These are phyloP conservation scores for Enteromius unitaeniatus DNA, from an alignment of 2,797 vertebrate genomes.

Conservation along the genomic window DNA sequence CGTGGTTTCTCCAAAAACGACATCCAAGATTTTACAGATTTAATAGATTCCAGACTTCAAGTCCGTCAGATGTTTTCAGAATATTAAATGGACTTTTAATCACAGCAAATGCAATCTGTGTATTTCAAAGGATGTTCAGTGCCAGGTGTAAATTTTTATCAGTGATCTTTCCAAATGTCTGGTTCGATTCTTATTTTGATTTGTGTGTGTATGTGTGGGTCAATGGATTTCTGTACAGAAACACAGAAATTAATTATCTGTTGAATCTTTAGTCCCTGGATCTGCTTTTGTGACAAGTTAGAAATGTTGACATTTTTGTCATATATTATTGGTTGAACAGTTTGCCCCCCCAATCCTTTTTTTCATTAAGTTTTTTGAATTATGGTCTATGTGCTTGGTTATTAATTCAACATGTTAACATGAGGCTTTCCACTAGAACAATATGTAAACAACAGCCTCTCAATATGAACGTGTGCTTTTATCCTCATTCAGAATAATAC, in stretches of 20 bases:
- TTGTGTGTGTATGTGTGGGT: neutral
- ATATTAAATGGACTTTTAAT: slow-evolving; percentile 1
- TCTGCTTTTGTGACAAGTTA: slow-evolving; percentile 3
- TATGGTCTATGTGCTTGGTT: neutral
- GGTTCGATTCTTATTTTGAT: neutral
- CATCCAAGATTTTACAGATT: neutral
- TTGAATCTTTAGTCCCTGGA: neutral
- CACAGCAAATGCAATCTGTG: neutral
- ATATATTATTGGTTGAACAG: neutral
- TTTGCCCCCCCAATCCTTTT: neutral
- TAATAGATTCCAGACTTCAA: slow-evolving; percentile 1
- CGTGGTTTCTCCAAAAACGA: neutral
- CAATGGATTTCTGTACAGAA: neutral
- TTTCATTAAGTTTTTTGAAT: neutral
- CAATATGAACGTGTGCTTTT: neutral
- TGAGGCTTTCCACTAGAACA: slow-evolving; percentile 15
- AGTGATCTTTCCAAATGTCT: slow-evolving; percentile 5
- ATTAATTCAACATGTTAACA: slow-evolving; percentile 11
- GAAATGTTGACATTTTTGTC: neutral
- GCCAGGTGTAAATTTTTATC: neutral
- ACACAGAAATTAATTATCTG: neutral
- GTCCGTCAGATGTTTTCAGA: neutral
- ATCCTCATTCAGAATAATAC: slow-evolving; percentile 30
- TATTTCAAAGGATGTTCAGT: slow-evolving; percentile 14
- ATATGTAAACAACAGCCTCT: slow-evolving; percentile 33